These are phyloP conservation scores for Cyrtorhinus lividipennis DNA, from an alignment of 1,140 invertebrate species.

Conservation along the genomic window DNA sequence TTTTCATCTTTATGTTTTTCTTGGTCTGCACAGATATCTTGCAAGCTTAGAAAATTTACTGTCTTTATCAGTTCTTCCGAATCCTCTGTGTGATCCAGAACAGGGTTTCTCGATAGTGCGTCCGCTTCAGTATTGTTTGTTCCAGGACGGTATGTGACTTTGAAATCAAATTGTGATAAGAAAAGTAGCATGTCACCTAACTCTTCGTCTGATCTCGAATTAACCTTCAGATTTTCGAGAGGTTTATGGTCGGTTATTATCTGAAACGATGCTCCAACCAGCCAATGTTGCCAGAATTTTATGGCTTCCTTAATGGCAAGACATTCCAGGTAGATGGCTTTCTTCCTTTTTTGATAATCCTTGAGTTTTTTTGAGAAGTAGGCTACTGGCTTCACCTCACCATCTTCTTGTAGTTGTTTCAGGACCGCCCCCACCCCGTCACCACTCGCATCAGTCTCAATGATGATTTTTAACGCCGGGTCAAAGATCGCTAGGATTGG, in stretches of 20 bases:
- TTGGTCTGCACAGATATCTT: neutral
- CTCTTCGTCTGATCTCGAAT: conserved; percentile 28
- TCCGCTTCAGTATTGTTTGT: conserved; percentile 19
- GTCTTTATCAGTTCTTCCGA: neutral
- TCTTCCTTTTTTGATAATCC: conserved; percentile 27
- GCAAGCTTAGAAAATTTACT: neutral
- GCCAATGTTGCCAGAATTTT: conserved; percentile 17
- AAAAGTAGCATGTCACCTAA: conserved; percentile 30
- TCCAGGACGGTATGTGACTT: conserved; percentile 23
- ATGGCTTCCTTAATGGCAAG: conserved; percentile 31
- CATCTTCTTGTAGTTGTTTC: conserved; percentile 27
- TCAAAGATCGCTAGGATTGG: conserved; percentile 27
- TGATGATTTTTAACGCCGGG: conserved; percentile 23
- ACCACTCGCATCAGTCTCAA: conserved; percentile 29
- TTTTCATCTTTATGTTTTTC: neutral
- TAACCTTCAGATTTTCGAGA: conserved; percentile 30
- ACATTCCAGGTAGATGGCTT: conserved; percentile 29
- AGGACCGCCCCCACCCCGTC: conserved; percentile 22
- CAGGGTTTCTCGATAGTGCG: conserved; percentile 10
- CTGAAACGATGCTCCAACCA: conserved; percentile 25
- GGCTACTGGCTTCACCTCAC: conserved; percentile 26
- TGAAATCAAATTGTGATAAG: conserved; percentile 28
- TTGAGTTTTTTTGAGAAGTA: conserved; percentile 27
- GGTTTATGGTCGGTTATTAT: conserved; percentile 32
- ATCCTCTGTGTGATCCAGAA: conserved; percentile 3